phyloP scores from a whole-genome alignment of 1,140 invertebrate genomes.

The Pseudomyrmex flavicornis region DNA sequence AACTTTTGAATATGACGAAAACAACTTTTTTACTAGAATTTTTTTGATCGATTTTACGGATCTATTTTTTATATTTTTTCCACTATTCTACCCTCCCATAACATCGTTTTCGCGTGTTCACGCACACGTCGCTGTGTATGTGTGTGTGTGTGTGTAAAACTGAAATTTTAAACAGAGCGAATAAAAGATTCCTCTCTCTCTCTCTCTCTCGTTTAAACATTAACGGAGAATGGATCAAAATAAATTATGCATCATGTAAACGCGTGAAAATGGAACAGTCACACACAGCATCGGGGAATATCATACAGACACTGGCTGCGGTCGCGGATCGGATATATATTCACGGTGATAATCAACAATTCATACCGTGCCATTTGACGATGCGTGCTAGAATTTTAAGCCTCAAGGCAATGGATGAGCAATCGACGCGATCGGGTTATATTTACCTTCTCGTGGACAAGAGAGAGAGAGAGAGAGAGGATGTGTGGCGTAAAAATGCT shows the following conservation, averaged over 20 bases:
- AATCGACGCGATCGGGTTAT: conserved; percentile 28
- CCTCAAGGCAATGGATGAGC: conserved; percentile 11
- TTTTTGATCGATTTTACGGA: no score
- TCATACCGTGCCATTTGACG: conserved; percentile 19
- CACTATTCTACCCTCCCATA: neutral
- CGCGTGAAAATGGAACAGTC: conserved; percentile 34
- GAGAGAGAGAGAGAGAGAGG: neutral
- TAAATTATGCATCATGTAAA: conserved; percentile 47
- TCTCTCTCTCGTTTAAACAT: conserved; percentile 10
- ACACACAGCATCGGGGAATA: conserved; percentile 1
- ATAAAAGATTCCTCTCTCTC: no score
- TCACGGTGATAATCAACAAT: conserved; percentile 40
- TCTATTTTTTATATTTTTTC: neutral
- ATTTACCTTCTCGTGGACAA: conserved; percentile 18
- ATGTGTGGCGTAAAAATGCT: neutral
- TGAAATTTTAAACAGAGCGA: conserved; percentile 14
- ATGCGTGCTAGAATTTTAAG: conserved; percentile 25
- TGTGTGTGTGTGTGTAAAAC: neutral
- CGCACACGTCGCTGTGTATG: neutral
- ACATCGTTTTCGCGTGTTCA: neutral
- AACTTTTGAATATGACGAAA: no score
- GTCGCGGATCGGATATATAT: neutral
- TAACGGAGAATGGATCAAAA: neutral
- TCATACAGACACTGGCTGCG: neutral
- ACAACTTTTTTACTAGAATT: no score